Conservation (phyloP, 2,113 vertebrate species). For the Gorilla gorilla region DNA sequence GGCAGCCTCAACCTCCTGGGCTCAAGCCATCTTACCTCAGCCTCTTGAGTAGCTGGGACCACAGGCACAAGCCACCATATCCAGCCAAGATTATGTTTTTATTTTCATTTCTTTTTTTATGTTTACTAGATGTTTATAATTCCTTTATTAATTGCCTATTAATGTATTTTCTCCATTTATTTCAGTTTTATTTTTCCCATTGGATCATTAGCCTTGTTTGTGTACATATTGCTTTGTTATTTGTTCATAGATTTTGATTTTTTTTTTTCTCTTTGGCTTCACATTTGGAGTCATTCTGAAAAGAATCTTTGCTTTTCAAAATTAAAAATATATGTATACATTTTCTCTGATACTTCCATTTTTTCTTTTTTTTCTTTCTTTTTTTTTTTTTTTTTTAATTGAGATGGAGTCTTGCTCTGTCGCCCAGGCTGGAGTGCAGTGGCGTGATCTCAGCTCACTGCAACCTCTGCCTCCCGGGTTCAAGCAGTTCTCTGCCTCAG, state of each 20-base stretch:
- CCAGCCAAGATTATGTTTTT: background rate
- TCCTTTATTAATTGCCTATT: background rate
- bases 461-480: too few species aligned
- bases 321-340: background rate
- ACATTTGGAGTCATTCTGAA: background rate
- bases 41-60: too few species aligned
- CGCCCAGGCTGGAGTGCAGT: too few species aligned
- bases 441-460: too few species aligned
- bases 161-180: background rate
- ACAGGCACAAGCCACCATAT: too few species aligned
- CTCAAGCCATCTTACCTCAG: too few species aligned
- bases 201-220: accelerated
- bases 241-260: background rate
- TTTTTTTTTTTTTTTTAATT: too few species aligned
- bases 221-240: too few species aligned
- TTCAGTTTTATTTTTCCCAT: background rate
- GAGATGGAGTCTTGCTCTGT: accelerated
- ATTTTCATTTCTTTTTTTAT: background rate
- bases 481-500: too few species aligned
- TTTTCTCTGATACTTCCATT: background rate
- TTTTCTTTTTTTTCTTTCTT: too few species aligned
- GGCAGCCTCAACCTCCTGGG: too few species aligned
- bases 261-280: background rate
- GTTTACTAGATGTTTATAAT: background rate
- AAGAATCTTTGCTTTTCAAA: background rate